Evolutionary conservation across 2,888 invertebrate genomes (phyloP), one percentile per base, ranked within the genome.

Genomic region (Teleogryllus oceanicus): DNA sequence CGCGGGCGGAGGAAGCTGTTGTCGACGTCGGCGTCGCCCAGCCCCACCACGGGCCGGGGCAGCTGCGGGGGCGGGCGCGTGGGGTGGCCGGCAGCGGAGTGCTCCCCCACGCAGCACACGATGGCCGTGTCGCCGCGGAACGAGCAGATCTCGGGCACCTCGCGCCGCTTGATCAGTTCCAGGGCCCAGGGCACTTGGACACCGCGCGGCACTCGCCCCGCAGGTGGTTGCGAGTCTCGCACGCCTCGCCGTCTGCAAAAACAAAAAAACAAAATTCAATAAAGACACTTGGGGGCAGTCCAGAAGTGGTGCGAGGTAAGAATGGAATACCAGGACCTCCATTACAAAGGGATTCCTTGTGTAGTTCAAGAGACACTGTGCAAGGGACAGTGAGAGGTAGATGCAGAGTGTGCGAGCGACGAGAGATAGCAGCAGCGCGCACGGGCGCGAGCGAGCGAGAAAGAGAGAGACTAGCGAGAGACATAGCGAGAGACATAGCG

Each of bases 1-100:
- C 81, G 80, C 12, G 82, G 81, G 11, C 79, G 49, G 8, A 82
- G 37, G 12, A 24, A 62, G 18, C n/a, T n/a, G 20, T 20, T 49
- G 8, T 10, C 51, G 74, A 79, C 81, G 20, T 74, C 79, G 49
- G 83, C 62, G 12, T 81, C 79, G 51, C 74, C 78, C 62, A 75
- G 80, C 21, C 82, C 81, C 74, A 83, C 83, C 21, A 82, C 82
- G 12, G 80, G 79, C 13, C 82, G 80, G 8, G 75, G 50, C 18
- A 81, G 37, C 51, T 78, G 49, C 5, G 82, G 76, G 2, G 82
- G 80, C 12, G 82, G 81, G 11, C 78, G 49, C 11, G 83, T 80
- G 81, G 78, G 37, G 12, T n/a, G 78, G 10, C 11, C 11, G 20
- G 24, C 24, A 2, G 0, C 24, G 2, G 37, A 20, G 8, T 10